A percentile compares a stretch with the other conserved stretches of the same genome.
phyloP scores from a whole-genome alignment of 1,140 invertebrate genomes.

The Drosophila hydei region DNA sequence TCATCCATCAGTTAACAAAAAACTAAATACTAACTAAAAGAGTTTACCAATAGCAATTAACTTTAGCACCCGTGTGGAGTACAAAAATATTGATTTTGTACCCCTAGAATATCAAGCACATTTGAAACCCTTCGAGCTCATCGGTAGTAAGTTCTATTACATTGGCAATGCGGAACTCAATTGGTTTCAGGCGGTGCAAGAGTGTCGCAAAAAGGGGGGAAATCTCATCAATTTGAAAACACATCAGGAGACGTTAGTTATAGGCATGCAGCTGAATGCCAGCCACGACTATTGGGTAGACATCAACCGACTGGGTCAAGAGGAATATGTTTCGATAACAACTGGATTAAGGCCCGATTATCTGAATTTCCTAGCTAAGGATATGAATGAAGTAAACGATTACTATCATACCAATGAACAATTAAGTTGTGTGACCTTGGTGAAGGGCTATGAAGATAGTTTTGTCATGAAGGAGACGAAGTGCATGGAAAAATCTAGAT shows the following conservation, averaged over 20 bases:
- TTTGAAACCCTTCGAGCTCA: conserved; percentile 12
- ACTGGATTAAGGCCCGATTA: conserved; percentile 4
- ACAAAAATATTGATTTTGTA: conserved; percentile 18
- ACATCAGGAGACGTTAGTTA: background rate
- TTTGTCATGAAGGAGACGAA: conserved; percentile 25
- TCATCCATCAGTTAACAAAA: background rate
- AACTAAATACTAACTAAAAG: background rate
- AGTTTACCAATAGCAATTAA: background rate
- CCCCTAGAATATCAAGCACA: background rate
- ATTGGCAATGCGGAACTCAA: conserved; percentile 13
- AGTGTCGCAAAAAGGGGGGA: conserved; percentile 25
- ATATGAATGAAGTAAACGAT: background rate
- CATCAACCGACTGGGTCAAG: conserved; percentile 28
- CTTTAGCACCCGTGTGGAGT: conserved; percentile 25
- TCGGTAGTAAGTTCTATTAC: conserved; percentile 25
- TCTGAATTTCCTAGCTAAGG: conserved; percentile 2
- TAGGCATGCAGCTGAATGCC: conserved; percentile 3
- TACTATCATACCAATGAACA: background rate
- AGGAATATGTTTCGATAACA: conserved; percentile 25
- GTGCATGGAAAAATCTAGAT: conserved; percentile 13
- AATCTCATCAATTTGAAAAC: conserved; percentile 21
- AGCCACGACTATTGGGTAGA: conserved; percentile 29
- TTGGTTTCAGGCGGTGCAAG: conserved; percentile 34
- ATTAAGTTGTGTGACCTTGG: conserved; percentile 14
- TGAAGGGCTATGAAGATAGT: conserved; percentile 7